A percentile compares a stretch with the other conserved stretches of the same genome.
These are phyloP conservation scores for Dasypus novemcinctus DNA, from an alignment of 2,113 vertebrate species.

Conservation along the genomic window DNA sequence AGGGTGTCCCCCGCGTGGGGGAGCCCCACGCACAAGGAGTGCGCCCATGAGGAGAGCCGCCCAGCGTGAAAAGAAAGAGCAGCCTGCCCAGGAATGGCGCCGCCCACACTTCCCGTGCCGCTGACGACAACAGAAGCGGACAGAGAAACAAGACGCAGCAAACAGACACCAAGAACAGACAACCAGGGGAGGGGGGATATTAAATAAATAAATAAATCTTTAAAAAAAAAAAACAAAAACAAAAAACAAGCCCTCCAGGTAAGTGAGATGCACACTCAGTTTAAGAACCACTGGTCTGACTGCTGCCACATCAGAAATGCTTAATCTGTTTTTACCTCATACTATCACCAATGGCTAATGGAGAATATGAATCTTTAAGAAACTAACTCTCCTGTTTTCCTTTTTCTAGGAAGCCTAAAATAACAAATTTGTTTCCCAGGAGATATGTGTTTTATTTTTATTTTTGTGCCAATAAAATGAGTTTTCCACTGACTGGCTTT, in stretches of 20 bases:
- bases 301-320: neutral
- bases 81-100: too few relatives aligned
- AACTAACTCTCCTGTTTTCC: neutral
- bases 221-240: too few relatives aligned
- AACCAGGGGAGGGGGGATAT: too few relatives aligned
- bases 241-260: neutral
- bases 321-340: neutral
- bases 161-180: too few relatives aligned
- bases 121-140: too few relatives aligned
- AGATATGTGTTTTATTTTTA: conserved; percentile 39
- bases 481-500: neutral
- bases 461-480: conserved; percentile 47
- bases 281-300: neutral
- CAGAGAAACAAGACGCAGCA: too few relatives aligned
- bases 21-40: too few relatives aligned
- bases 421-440: conserved; percentile 14
- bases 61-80: too few relatives aligned
- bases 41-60: too few relatives aligned
- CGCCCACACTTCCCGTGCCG: too few relatives aligned
- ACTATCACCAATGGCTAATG: neutral
- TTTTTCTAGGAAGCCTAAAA: conserved; percentile 36
- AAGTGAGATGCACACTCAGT: neutral
- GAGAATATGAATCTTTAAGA: neutral
- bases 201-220: too few relatives aligned
- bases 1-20: too few relatives aligned